A percentile compares a stretch with the other conserved stretches of the same genome.
Conservation (phyloP, 1,140 invertebrate genomes). For the Trichogramma pretiosum region DNA sequence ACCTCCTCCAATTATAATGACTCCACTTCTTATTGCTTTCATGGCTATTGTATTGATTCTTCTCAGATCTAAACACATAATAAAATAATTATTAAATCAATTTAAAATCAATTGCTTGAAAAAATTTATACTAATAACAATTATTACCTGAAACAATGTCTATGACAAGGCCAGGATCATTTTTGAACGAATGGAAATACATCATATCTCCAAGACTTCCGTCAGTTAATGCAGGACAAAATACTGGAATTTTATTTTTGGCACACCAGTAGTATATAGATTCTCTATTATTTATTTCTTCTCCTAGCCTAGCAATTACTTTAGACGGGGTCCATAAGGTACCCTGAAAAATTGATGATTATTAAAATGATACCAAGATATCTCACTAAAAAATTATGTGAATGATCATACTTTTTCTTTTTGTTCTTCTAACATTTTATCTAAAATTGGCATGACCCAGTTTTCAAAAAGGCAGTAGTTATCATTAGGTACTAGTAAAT, state of each 20-base stretch:
- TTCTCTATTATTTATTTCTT: conserved; percentile 81
- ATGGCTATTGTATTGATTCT: conserved; percentile 92
- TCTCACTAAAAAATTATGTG: no score
- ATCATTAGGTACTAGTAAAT: conserved; percentile 94
- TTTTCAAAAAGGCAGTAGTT: conserved; percentile 99
- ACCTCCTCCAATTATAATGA: conserved; percentile 95
- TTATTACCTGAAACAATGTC: conserved; percentile 80
- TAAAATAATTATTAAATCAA: neutral
- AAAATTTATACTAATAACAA: neutral
- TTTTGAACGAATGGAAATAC: conserved; percentile 94
- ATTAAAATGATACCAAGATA: no score
- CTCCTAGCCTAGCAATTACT: conserved; percentile 73
- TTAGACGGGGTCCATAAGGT: conserved; percentile 89
- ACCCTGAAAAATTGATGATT: conserved; percentile 36
- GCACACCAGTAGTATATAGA: conserved; percentile 98
- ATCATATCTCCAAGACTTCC: conserved; percentile 99
- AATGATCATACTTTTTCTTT: conserved; percentile 33
- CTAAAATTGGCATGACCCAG: conserved; percentile 92
- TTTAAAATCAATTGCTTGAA: neutral
- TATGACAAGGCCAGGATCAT: conserved; percentile 82
- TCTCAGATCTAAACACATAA: conserved; percentile 78
- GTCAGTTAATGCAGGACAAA: conserved; percentile 96
- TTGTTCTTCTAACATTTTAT: conserved; percentile 87
- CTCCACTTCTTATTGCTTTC: conserved; percentile 85
- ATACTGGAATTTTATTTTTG: conserved; percentile 96